phyloP scores from a whole-genome alignment of 2,113 vertebrate species.

The Glareola pratincola region DNA sequence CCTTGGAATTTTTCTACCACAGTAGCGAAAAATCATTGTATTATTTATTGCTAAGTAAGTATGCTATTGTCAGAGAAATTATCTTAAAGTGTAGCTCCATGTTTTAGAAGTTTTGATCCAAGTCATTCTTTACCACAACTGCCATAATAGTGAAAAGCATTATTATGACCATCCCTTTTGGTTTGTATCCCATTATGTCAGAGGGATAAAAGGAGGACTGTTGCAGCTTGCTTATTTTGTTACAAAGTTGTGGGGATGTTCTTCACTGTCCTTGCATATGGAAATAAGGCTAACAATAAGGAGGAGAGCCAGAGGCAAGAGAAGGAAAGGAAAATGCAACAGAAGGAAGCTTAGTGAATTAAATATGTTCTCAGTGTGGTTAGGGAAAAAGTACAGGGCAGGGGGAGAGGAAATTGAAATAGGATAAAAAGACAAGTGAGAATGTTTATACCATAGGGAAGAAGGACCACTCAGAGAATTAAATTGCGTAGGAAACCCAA shows the following conservation, averaged over 20 bases:
- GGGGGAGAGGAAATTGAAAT: not conserved
- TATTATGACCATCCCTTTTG: not conserved
- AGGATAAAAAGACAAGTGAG: not conserved
- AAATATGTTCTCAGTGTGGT: not conserved
- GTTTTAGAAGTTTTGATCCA: not conserved
- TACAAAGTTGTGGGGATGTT: not conserved
- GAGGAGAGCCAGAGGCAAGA: not conserved
- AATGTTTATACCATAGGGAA: not conserved
- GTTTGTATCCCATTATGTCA: not conserved
- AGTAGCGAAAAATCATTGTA: not conserved
- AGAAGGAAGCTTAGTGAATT: not conserved
- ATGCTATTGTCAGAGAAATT: not conserved
- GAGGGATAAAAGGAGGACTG: not conserved
- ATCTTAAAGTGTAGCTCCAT: not conserved
- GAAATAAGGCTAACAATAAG: not conserved
- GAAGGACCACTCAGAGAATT: not conserved
- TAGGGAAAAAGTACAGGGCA: not conserved
- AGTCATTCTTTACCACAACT: not conserved
- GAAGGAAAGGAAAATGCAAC: not conserved
- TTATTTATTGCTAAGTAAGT: not conserved
- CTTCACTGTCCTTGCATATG: not conserved
- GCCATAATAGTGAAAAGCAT: not conserved
- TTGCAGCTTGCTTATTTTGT: not conserved
- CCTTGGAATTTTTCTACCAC: not conserved
- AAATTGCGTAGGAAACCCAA: not conserved